Base-by-base conservation (phyloP, 1,140 invertebrate species). In the Thaumatotibia leucotreta region DNA sequence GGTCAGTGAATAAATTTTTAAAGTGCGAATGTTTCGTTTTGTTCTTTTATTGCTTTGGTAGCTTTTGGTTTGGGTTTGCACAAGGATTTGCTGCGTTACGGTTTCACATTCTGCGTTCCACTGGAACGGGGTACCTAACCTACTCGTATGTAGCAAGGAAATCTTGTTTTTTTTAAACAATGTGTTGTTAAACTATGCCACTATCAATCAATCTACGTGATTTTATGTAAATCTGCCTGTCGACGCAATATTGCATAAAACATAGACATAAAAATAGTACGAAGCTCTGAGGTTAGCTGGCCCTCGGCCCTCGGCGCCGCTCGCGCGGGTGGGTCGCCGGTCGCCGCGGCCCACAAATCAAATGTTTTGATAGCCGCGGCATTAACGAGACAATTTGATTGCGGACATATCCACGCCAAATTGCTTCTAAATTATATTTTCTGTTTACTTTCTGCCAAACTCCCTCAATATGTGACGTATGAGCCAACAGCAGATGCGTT, bases 321-420 rank as follows among this genome's bases (percentile, higher is more conserved):
- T 11, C 35, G 39, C 39, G 39, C 39, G 39, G 39, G 39, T 45
- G 39, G 39, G 39, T 45, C 39, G n/a, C n/a, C n/a, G n/a, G n/a
- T n/a, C n/a, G 86, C 83, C 86, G 82, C 82, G 80, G 71, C 73
- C 86, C 85, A 91, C 88, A 91, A 91, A 91, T 91, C 88, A 91
- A 91, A 91, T 91, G 88, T 91, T 91, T 88, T 91, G 83, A 91
- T 91, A 91, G 88, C 78, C 83, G 75, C 72, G 80, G 82, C 86
- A 88, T 88, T 89, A 90, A 90, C 88, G 86, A 90, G 88, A 90
- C 88, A 90, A 90, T 90, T 90, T 90, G 88, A 90, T 90, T 90
- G 86, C 88, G 86, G 85, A 90, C 88, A 88, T 88, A 90, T 88
- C 82, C 84, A 77, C 83, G 86, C 78, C 82, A 90, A 90, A 90